Percentiles rank a stretch among this genome's conserved stretches.
Evolutionary conservation across 2,113 vertebrate genomes (phyloP).

Genomic region (Apus apus): DNA sequence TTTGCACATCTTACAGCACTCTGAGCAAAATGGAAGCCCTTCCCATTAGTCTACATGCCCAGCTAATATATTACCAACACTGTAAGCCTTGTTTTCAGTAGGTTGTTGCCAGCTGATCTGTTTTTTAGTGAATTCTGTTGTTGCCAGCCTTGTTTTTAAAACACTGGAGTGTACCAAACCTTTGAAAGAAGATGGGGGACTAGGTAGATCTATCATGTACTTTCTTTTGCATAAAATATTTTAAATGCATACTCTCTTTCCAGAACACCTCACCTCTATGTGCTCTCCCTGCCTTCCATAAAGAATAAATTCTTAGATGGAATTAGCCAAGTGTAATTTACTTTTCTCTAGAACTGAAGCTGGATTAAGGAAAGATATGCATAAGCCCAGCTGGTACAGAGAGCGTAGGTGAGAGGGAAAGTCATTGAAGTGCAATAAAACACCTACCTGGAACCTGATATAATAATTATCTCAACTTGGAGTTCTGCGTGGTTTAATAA

Average conservation of each 20-base stretch:
- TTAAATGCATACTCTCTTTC: neutral
- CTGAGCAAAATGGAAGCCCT: neutral
- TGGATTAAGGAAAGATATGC: neutral
- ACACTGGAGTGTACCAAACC: neutral
- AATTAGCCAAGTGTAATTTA: neutral
- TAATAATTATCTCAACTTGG: neutral
- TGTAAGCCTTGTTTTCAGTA: neutral
- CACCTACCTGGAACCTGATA: neutral
- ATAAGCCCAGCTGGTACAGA: neutral
- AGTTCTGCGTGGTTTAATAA: neutral
- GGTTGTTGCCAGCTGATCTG: neutral
- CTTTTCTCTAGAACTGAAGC: neutral
- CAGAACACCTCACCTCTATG: neutral
- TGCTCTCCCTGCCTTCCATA: neutral
- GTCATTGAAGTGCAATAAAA: neutral
- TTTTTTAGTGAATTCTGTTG: neutral
- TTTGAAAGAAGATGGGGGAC: neutral
- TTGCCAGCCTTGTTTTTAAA: neutral
- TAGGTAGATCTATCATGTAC: fast-evolving
- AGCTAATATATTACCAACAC: neutral
- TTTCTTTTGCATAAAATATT: neutral
- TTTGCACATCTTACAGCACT: neutral
- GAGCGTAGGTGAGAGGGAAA: neutral
- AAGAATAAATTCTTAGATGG: neutral
- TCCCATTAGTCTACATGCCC: neutral